phyloP scores from a whole-genome alignment of 2,113 vertebrate genomes.

The Pelobates fuscus region DNA sequence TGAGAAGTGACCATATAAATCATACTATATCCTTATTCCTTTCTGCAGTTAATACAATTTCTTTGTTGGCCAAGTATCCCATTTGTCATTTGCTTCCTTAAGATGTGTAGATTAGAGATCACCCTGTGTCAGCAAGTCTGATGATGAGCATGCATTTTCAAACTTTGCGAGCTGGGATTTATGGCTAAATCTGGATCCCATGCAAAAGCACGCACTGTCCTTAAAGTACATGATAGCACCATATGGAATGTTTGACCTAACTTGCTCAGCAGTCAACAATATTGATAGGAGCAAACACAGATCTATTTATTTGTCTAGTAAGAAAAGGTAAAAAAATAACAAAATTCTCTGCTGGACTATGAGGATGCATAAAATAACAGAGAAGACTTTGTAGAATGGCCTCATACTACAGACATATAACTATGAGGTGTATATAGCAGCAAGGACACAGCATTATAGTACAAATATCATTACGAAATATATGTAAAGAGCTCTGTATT shows the following conservation, averaged over 20 bases:
- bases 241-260: background rate
- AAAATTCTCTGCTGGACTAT: too few species aligned
- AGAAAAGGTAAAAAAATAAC: too few species aligned
- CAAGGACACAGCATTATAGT: too few species aligned
- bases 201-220: background rate
- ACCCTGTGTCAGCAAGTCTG: conserved; percentile 15
- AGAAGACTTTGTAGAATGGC: too few species aligned
- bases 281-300: background rate
- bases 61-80: background rate
- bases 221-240: background rate
- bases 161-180: background rate
- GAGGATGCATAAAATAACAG: too few species aligned
- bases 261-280: background rate
- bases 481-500: too few species aligned
- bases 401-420: too few species aligned
- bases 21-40: background rate
- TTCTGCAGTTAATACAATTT: background rate
- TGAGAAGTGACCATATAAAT: too few species aligned
- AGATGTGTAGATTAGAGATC: conserved; percentile 16
- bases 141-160: background rate
- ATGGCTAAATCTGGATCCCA: background rate
- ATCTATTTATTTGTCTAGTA: too few species aligned
- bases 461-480: too few species aligned
- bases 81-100: conserved; percentile 11
- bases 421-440: too few species aligned